phyloP scores from a whole-genome alignment of 2,113 vertebrate species.

The Serilophus lunatus region DNA sequence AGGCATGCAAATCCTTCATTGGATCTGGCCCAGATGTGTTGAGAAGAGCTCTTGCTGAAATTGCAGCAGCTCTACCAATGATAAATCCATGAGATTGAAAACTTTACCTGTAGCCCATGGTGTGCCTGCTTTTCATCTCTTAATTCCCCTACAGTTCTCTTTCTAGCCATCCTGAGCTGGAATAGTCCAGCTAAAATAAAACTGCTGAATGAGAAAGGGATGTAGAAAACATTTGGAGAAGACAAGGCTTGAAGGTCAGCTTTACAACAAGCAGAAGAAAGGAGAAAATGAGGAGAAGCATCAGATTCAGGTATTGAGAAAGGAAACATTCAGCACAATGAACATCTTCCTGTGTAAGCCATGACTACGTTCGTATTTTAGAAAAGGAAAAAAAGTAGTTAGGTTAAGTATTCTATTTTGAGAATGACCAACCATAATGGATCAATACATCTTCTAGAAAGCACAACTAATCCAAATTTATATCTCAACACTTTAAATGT shows the following conservation, averaged over 20 bases:
- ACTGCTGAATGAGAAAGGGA: constrained; percentile 75
- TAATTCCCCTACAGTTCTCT: constrained; percentile 76
- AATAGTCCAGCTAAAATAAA: constrained; percentile 76
- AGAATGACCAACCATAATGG: background rate
- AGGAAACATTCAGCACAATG: constrained; percentile 14
- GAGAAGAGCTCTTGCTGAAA: constrained; percentile 46
- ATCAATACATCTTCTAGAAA: background rate
- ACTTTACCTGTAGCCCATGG: constrained; percentile 77
- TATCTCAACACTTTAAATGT: background rate
- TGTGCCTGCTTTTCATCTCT: constrained; percentile 75
- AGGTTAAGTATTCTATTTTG: background rate
- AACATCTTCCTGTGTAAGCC: background rate
- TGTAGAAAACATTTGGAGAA: constrained; percentile 73
- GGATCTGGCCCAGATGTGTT: constrained; percentile 52
- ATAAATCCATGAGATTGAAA: constrained; percentile 57
- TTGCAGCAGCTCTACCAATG: constrained; percentile 49
- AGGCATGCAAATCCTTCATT: constrained; percentile 31
- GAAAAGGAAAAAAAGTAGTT: background rate
- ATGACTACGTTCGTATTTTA: background rate
- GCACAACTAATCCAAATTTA: background rate
- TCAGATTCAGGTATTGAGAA: constrained; percentile 57
- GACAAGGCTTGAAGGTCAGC: constrained; percentile 66
- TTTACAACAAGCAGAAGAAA: constrained; percentile 66
- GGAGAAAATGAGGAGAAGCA: constrained; percentile 68
- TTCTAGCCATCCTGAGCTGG: constrained; percentile 77